Evolutionary conservation across 2,888 invertebrate genomes (phyloP).

Genomic region (Aplocera efformata): DNA sequence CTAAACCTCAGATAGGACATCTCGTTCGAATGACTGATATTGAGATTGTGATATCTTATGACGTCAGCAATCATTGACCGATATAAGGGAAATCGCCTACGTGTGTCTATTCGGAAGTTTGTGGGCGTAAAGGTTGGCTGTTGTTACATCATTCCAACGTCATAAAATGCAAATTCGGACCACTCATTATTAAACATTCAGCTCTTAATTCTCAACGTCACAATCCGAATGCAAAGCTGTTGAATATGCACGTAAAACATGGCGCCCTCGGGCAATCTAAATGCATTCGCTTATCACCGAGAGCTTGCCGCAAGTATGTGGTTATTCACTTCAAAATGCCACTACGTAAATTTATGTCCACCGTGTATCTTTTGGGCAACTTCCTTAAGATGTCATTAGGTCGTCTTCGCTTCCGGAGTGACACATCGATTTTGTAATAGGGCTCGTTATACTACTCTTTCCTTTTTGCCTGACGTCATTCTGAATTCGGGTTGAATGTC

Average conservation of each 20-base stretch:
- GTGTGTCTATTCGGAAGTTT: constrained; percentile 37
- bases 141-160: constrained; percentile 52
- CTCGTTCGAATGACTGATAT: too few species aligned
- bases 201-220: constrained; percentile 25
- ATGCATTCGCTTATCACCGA: constrained; percentile 23
- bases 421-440: constrained; percentile 30
- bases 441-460: constrained; percentile 25
- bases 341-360: constrained; percentile 7
- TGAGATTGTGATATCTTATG: constrained; percentile 9
- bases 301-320: constrained; percentile 12
- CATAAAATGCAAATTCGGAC: constrained; percentile 31
- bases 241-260: constrained; percentile 27
- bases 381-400: constrained; percentile 11
- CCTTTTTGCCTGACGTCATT: constrained; percentile 28
- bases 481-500: constrained; percentile 28
- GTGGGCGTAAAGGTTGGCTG: constrained; percentile 65
- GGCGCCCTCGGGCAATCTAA: constrained; percentile 26
- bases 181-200: constrained; percentile 17
- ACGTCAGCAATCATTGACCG: constrained; percentile 47
- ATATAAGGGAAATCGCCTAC: constrained; percentile 55
- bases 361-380: constrained; percentile 11
- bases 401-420: constrained; percentile 22
- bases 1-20: too few species aligned
- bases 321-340: constrained; percentile 15
- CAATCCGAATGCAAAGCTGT: constrained; percentile 23